A percentile compares a stretch with the other conserved stretches of the same genome.
Conservation (phyloP, 2,888 invertebrate genomes). For the Drosophila glabriapex region DNA sequence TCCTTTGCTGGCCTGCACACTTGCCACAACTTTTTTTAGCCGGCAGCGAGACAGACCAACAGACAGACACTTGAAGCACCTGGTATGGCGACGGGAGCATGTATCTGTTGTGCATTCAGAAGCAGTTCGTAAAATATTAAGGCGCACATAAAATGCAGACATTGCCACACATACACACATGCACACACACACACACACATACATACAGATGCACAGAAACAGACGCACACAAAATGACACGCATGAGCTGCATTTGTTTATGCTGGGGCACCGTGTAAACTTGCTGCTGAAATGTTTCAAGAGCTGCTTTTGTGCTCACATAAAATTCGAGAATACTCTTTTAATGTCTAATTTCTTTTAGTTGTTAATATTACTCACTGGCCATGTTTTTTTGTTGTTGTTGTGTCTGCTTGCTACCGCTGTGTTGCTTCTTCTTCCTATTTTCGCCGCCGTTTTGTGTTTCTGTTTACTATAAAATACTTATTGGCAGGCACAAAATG, state of each 20-base stretch:
- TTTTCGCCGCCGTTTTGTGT: slow-evolving; percentile 50
- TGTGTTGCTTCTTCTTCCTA: slow-evolving; percentile 32
- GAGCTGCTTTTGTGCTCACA: slow-evolving; percentile 25
- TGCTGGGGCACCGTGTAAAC: slow-evolving; percentile 45
- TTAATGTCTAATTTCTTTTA: slow-evolving; percentile 30
- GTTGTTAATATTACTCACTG: slow-evolving; percentile 77
- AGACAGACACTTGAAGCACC: slow-evolving; percentile 51
- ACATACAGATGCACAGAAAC: slow-evolving; percentile 15
- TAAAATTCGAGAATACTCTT: slow-evolving; percentile 38
- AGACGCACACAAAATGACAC: slow-evolving; percentile 45
- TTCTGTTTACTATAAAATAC: slow-evolving; percentile 28
- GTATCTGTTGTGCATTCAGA: slow-evolving; percentile 59
- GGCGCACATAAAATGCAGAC: slow-evolving; percentile 55
- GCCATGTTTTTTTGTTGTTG: slow-evolving; percentile 69
- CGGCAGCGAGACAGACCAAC: slow-evolving; percentile 26
- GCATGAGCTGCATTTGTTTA: slow-evolving; percentile 77
- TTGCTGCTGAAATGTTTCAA: slow-evolving; percentile 29
- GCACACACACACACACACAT: slow-evolving; percentile 7
- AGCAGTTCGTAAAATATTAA: slow-evolving; percentile 59
- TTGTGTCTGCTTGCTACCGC: slow-evolving; percentile 34
- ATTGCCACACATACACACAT: slow-evolving; percentile 36
- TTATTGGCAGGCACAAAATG: slow-evolving; percentile 45
- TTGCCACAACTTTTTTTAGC: slow-evolving; percentile 30
- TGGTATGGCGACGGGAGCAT: slow-evolving; percentile 27
- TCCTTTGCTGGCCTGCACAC: slow-evolving; percentile 10